These are phyloP conservation scores for Synanthedon formicaeformis DNA, from an alignment of 2,888 invertebrate genomes.

Conservation along the genomic window DNA sequence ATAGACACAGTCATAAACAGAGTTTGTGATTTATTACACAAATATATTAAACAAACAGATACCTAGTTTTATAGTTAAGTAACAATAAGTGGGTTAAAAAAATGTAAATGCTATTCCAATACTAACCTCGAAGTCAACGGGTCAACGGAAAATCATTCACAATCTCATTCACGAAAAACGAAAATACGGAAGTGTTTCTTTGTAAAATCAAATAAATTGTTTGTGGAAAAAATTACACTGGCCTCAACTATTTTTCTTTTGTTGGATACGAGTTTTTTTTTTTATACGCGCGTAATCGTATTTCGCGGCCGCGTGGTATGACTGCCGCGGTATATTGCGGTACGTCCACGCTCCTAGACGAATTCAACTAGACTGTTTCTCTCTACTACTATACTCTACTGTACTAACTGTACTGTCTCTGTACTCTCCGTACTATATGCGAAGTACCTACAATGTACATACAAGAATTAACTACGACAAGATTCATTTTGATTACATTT, in stretches of 20 bases:
- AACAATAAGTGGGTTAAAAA: slow-evolving; percentile 6
- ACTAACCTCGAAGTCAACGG: slow-evolving; percentile 38
- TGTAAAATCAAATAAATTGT: neutral
- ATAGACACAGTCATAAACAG: too few relatives aligned
- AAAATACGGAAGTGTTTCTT: slow-evolving; percentile 5
- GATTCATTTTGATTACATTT: too few relatives aligned
- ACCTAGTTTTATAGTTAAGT: slow-evolving; percentile 9
- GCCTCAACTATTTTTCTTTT: slow-evolving; percentile 6
- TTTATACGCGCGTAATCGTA: slow-evolving; percentile 17
- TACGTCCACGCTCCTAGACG: slow-evolving; percentile 31
- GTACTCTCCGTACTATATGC: too few relatives aligned
- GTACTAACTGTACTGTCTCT: too few relatives aligned
- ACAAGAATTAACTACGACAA: too few relatives aligned
- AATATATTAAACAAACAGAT: slow-evolving; percentile 4
- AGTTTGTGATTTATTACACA: neutral
- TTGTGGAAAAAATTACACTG: neutral
- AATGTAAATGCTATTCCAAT: slow-evolving; percentile 13
- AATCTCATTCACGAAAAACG: slow-evolving; percentile 31
- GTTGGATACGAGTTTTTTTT: slow-evolving; percentile 10
- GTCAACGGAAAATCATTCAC: slow-evolving; percentile 42
- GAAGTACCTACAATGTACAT: too few relatives aligned
- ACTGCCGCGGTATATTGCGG: slow-evolving; percentile 21
- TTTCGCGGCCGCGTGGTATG: slow-evolving; percentile 30
- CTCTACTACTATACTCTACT: too few relatives aligned
- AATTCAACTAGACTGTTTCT: too few relatives aligned